Conservation (phyloP, 53 echinoderm and acorn worm genomes). For the Arbacia lixula region DNA sequence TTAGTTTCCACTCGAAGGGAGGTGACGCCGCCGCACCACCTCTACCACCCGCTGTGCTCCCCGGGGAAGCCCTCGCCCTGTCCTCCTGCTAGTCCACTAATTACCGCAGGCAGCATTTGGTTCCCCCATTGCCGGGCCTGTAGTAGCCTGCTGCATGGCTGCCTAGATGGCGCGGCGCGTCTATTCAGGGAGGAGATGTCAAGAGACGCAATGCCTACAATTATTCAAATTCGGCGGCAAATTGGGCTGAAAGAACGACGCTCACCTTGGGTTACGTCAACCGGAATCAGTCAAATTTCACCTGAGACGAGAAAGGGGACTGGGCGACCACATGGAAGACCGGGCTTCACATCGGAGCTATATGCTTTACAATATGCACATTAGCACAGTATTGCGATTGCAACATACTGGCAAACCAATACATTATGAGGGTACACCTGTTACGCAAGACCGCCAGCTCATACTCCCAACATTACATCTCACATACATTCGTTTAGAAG, state of each 20-base stretch:
- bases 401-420: too few species aligned
- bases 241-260: neutral
- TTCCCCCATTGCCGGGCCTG: neutral
- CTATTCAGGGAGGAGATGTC: conserved; percentile 18
- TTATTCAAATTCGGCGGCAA: conserved; percentile 34
- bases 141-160: conserved; percentile 2
- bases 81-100: too few species aligned
- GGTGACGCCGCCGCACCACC: neutral
- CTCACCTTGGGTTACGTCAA: conserved; percentile 5
- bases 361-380: too few species aligned
- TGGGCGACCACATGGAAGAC: too few species aligned
- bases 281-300: neutral
- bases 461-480: too few species aligned
- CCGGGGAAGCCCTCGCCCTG: neutral
- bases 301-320: too few species aligned
- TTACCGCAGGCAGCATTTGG: conserved; percentile 14
- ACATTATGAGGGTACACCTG: too few species aligned
- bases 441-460: too few species aligned
- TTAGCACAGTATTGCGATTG: too few species aligned
- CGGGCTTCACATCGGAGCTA: too few species aligned
- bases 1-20: neutral
- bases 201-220: conserved; percentile 7
- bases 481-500: too few species aligned
- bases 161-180: neutral
- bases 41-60: neutral